These are phyloP conservation scores for Gallinago nigripennis DNA, from an alignment of 2,797 vertebrate genomes.

Conservation along the genomic window DNA sequence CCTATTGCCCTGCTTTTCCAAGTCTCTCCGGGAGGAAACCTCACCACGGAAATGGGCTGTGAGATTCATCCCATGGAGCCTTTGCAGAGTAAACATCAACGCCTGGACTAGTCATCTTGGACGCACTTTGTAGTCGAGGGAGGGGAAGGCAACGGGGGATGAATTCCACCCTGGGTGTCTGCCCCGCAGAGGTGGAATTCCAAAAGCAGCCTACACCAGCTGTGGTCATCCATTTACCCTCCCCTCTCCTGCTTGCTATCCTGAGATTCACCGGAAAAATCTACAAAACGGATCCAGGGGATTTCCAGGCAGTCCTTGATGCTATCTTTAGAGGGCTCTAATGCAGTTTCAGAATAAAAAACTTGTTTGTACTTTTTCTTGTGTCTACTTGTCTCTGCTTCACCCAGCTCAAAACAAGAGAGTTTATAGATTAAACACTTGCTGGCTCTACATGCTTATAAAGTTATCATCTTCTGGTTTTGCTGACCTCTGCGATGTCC, in stretches of 20 bases:
- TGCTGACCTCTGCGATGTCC: neutral
- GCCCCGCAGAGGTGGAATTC: neutral
- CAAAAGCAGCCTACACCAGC: neutral
- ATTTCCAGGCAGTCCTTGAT: slow-evolving; percentile 57
- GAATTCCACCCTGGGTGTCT: neutral
- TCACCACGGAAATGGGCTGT: neutral
- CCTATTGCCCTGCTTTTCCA: neutral
- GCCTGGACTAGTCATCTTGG: neutral
- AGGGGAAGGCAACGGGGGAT: neutral
- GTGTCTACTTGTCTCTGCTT: slow-evolving; percentile 60
- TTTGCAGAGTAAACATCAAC: neutral
- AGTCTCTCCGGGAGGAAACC: neutral
- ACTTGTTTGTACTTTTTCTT: slow-evolving; percentile 50
- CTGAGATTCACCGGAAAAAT: slow-evolving; percentile 32
- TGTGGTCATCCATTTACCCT: slow-evolving; percentile 40
- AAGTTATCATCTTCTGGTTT: neutral
- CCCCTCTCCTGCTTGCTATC: neutral
- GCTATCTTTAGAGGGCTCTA: slow-evolving; percentile 52
- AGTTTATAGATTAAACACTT: slow-evolving; percentile 11
- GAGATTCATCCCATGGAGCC: neutral
- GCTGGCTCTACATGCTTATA: neutral
- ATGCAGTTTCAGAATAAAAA: slow-evolving; percentile 38
- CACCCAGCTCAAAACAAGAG: slow-evolving; percentile 11
- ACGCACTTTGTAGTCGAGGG: neutral
- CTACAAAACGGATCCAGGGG: slow-evolving; percentile 40